phyloP scores from a whole-genome alignment of 2,797 vertebrate species.

The Serranus cabrilla region DNA sequence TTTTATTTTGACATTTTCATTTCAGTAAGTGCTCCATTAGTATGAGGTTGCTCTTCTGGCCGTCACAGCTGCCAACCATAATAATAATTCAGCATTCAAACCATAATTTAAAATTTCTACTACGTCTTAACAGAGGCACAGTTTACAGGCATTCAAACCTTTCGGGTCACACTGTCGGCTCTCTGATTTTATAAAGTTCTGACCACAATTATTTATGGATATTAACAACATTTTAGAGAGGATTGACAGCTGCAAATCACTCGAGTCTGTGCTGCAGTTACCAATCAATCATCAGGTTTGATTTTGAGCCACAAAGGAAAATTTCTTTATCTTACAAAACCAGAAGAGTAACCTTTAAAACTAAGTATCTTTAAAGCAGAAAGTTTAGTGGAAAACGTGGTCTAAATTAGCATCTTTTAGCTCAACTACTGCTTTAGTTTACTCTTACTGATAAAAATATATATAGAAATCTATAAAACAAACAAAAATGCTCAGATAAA shows the following conservation, averaged over 20 bases:
- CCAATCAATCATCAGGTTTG: background rate
- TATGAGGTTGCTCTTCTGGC: slow-evolving; percentile 35
- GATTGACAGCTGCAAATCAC: background rate
- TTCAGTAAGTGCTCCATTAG: slow-evolving; percentile 66
- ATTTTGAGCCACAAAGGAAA: background rate
- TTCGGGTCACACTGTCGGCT: background rate
- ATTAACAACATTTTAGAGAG: slow-evolving; percentile 1
- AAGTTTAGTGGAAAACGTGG: background rate
- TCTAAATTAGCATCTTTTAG: background rate
- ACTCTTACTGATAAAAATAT: too few species aligned
- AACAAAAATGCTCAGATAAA: too few species aligned
- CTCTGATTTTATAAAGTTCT: background rate
- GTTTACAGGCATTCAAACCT: slow-evolving; percentile 1
- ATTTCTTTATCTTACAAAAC: background rate
- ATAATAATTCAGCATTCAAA: slow-evolving; percentile 54
- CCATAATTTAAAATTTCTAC: slow-evolving; percentile 29
- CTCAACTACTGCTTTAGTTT: too few species aligned
- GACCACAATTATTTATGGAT: slow-evolving; percentile 7
- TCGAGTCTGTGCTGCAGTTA: background rate
- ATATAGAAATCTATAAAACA: too few species aligned
- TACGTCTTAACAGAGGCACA: background rate
- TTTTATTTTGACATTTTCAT: slow-evolving; percentile 70
- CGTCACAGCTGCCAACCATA: slow-evolving; percentile 33
- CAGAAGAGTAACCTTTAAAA: background rate
- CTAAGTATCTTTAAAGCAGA: background rate